A percentile compares a stretch with the other conserved stretches of the same genome.
phyloP scores from a whole-genome alignment of 2,888 invertebrate species.

The Ceraclea dissimilis region DNA sequence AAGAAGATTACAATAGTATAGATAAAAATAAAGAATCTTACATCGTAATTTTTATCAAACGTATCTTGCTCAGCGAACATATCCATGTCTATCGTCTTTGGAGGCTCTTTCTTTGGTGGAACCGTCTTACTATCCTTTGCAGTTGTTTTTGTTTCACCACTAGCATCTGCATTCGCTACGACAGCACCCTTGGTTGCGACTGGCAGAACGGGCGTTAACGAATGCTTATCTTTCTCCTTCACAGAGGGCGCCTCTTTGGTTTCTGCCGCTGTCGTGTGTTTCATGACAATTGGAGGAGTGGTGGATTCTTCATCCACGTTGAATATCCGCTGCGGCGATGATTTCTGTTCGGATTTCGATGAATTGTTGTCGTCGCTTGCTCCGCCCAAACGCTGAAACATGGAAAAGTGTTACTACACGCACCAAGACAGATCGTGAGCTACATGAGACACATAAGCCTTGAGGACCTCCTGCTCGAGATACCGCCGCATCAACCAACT shows the following conservation, averaged over 20 bases:
- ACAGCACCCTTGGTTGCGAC: constrained; percentile 28
- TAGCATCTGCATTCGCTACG: not conserved
- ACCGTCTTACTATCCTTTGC: constrained; percentile 28
- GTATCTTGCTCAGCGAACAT: constrained; percentile 91
- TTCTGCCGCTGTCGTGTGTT: not conserved
- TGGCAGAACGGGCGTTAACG: constrained; percentile 12
- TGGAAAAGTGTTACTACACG: constrained; percentile 15
- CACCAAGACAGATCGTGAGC: no score
- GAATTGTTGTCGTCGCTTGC: constrained; percentile 50
- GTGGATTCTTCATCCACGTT: constrained; percentile 17
- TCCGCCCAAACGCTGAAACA: constrained; percentile 46
- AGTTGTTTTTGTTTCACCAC: constrained; percentile 20
- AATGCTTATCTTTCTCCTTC: constrained; percentile 5
- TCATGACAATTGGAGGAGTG: constrained; percentile 19
- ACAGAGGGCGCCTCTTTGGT: not conserved
- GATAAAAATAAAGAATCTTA: no score
- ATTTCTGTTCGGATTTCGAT: constrained; percentile 20
- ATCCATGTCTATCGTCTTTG: constrained; percentile 68
- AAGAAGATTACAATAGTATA: no score
- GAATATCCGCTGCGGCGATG: constrained; percentile 4
- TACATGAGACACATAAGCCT: no score
- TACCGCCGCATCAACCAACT: not conserved
- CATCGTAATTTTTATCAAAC: constrained; percentile 65
- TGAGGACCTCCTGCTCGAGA: not conserved
- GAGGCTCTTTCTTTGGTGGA: constrained; percentile 33